Base-by-base conservation (phyloP, 1,140 invertebrate genomes). In the Drosophila pseudoobscura region DNA sequence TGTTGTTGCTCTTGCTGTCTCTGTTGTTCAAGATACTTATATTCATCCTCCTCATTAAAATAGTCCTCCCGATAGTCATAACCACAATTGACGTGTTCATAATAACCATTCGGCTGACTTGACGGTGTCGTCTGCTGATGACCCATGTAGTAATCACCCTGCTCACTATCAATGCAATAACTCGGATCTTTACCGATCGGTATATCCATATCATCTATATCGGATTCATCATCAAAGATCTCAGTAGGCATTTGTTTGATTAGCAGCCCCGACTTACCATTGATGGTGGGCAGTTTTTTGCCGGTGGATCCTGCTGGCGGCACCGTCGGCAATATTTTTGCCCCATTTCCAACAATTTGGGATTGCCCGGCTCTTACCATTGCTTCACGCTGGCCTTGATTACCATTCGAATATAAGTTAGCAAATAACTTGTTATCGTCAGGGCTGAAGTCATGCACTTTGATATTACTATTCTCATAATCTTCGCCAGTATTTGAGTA, bases 61-160 rank as follows among this genome's bases (percentile, higher is more conserved):
- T 89, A 92, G 68, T 92, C 91, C 51, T 92, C 91, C 13, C 80
- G 90, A 78, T 90, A 89, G 64, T 91, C 75, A 80, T 92, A 91
- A 72, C 85, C 71, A 59, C 79, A 74, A 52, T 59, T 73, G 26
- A 72, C 66, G 29, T 84, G 73, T 59, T 90, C 90, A 91, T 91
- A 91, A 82, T 88, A 90, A 89, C 76, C 77, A 44, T 84, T 89
- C 20, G 90, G 88, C 84, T 91, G 87, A 20, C 88, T 71, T 20
- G 92, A 92, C 44, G 92, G 83, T 72, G 92, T 91, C 47, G 92
- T 91, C 50, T 74, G 80, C 80, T 76, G 80, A 6, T 64, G 53
- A 77, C 83, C 80, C 70, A 83, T 57, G 51, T 80, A 91, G 80
- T 91, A 91, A 87, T 89, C 84, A 75, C 75, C 52, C 69, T 89